Evolutionary conservation across 2,888 invertebrate species (phyloP), one percentile per base, ranked within the genome.

Genomic region (Pemphredon lugubris): DNA sequence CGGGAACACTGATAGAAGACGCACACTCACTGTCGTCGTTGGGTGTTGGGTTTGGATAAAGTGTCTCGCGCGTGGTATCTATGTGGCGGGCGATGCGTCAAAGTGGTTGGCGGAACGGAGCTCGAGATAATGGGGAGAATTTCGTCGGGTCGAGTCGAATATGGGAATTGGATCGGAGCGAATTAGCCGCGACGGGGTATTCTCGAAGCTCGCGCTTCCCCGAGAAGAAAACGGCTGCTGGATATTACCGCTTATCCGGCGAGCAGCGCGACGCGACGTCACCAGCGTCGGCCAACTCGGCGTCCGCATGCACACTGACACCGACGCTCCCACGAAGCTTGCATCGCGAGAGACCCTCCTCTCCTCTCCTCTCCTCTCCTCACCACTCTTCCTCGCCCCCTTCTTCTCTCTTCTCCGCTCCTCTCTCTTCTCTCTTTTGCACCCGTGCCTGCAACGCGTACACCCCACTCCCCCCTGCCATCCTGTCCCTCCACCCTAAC

Each of bases 281-380:
- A 32, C 57, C 23, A 37, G 48, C 60, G 65, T 63, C 68, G 39
- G 47, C 53, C 79, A 37, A 76, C 77, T 79, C 83, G 83, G 73
- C 81, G 82, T 84, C 84, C 81, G 82, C 85, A 81, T 85, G 84
- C 79, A 84, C 83, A 85, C 85, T 85, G 85, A 67, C 83, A 75
- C 76, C 74, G 81, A 74, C 80, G 78, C 73, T 74, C 81, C 81
- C 82, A 65, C 44, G 60, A 60, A 75, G 79, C 79, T 81, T 80
- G 76, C 76, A 80, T 69, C 77, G 67, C 76, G 73, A 75, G 63
- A 57, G 57, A 68, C 48, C 47, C 57, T 13, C 14, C 42, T 23
- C 48, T 48, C 59, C 66, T 42, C 61, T 39, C 20, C 55, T 21
- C 58, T 54, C 44, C n/a, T 9, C 48, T 47, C 55, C 55, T 30